These are phyloP conservation scores for Shargacucullia verbasci DNA, from an alignment of 2,888 invertebrate genomes.

Conservation along the genomic window DNA sequence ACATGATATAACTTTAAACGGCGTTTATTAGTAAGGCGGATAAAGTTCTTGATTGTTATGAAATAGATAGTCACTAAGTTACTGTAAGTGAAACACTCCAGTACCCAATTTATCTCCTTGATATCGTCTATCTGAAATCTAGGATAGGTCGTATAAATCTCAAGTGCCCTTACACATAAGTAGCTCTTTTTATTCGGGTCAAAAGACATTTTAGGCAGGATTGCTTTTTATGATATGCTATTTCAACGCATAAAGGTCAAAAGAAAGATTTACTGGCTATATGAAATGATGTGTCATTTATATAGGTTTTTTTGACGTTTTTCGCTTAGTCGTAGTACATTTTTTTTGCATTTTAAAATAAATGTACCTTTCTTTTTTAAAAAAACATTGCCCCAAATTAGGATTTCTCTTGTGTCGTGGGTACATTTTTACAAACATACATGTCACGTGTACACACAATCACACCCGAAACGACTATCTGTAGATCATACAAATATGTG, in stretches of 20 bases:
- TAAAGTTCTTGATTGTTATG: slow-evolving; percentile 2
- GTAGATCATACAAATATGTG: too few relatives aligned
- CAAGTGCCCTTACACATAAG: slow-evolving; percentile 44
- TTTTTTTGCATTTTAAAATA: too few relatives aligned
- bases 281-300: slow-evolving; percentile 24
- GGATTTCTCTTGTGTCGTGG: too few relatives aligned
- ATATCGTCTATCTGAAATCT: slow-evolving; percentile 42
- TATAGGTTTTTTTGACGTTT: slow-evolving; percentile 19
- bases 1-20: too few relatives aligned
- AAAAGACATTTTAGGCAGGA: slow-evolving; percentile 30
- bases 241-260: slow-evolving; percentile 30
- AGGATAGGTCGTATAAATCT: slow-evolving; percentile 49
- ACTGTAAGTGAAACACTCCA: slow-evolving; percentile 23
- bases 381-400: too few relatives aligned
- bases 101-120: slow-evolving; percentile 33
- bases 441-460: too few relatives aligned
- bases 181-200: slow-evolving; percentile 47
- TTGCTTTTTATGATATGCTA: slow-evolving; percentile 45
- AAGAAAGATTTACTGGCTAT: slow-evolving; percentile 22
- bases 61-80: neutral
- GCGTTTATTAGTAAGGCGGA: too few relatives aligned
- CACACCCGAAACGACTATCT: too few relatives aligned
- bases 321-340: too few relatives aligned
- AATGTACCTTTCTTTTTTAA: too few relatives aligned
- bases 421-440: too few relatives aligned